phyloP scores from a whole-genome alignment of 2,797 vertebrate species.

The Megalops cyprinoides region DNA sequence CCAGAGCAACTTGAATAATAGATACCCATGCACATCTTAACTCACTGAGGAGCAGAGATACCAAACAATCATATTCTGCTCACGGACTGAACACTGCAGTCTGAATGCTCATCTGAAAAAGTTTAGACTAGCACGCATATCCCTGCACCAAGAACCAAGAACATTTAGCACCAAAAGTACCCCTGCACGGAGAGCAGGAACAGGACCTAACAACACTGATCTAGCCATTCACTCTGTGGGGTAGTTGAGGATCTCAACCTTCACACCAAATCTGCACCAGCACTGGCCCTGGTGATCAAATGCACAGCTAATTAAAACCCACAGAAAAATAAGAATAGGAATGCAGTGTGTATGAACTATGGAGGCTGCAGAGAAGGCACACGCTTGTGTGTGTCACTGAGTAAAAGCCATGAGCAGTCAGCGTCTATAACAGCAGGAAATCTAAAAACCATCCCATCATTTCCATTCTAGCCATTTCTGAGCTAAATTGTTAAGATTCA shows the following conservation, averaged over 20 bases:
- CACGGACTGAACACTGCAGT: not conserved
- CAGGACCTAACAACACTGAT: not conserved
- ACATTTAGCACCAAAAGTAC: not conserved
- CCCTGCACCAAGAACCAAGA: not conserved
- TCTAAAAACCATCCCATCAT: not conserved
- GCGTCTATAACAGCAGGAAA: not conserved
- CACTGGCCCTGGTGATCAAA: not conserved
- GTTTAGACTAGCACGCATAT: not conserved
- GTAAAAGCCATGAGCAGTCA: too few species aligned
- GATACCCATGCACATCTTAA: not conserved
- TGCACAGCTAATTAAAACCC: not conserved
- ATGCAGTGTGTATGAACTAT: not conserved
- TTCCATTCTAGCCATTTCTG: not conserved
- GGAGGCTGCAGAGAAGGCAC: not conserved
- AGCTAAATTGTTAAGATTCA: not conserved
- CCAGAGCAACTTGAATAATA: conserved; percentile 14
- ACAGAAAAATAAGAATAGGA: not conserved
- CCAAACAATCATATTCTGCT: not conserved
- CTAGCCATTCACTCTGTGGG: not conserved
- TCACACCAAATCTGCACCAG: not conserved
- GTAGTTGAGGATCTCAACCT: not conserved
- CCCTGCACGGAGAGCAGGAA: not conserved
- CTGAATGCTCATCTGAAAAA: not conserved
- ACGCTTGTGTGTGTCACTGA: not conserved
- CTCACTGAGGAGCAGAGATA: not conserved